Evolutionary conservation across 2,797 vertebrate species (phyloP), one percentile per base, ranked within the genome.

Genomic region (Molossus molossus): DNA sequence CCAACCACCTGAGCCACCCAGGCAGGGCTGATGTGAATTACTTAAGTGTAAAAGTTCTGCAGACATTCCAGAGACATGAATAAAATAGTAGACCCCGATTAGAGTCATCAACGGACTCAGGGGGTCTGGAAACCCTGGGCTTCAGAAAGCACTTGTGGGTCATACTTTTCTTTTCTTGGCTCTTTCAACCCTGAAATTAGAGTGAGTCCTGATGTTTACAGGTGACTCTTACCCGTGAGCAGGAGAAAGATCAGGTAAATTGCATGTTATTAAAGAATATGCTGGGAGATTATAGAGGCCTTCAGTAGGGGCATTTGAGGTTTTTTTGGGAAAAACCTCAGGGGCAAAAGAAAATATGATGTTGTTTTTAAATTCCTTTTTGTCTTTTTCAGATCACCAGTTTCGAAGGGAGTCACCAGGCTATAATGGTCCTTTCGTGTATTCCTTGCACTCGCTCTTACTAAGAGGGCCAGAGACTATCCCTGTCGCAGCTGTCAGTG

Each of bases 141-240:
- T 94, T 90, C 40, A 60, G 87, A 65, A 83, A 82, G 29, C 25
- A 60, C 13, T 58, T 94, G 80, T 3, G 23, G 37, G 4, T 45
- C 33, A 62, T 25, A 70, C 14, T 45, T 85, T 83, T 40, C 10
- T 70, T 33, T 58, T 87, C 13, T 64, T 79, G 23, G 1, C 2
- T 91, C 27, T 89, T 87, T 73, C 18, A 91, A 62, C 33, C 23
- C 29, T 89, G 48, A 70, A 91, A 67, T 93, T 75, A 58, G 72
- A 75, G 27, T 92, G 27, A 58, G 58, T 27, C 2, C 27, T 87
- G 50, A 58, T 21, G 3, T 88, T 89, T 94, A 33, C 37, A 83
- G 21, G 53, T 85, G 33, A 73, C 15, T 69, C 4, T 40, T 70
- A 83, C 9, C n/a, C 50, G 27, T 29, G 23, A 95, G 27, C 33